A percentile compares a stretch with the other conserved stretches of the same genome.
These are phyloP conservation scores for Rutpela maculata DNA, from an alignment of 2,888 invertebrate species.

Conservation along the genomic window DNA sequence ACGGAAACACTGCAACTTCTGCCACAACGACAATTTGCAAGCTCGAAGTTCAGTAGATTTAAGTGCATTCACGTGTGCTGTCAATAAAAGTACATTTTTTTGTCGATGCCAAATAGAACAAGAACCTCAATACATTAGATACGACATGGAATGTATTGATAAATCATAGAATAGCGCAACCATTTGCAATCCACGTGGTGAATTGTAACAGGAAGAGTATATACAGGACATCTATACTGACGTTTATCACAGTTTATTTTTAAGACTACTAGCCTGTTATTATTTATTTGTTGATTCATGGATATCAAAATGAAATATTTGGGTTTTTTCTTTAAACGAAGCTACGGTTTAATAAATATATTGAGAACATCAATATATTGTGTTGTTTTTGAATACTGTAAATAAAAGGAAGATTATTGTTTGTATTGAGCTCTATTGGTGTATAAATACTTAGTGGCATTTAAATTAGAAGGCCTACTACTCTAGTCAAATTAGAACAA, in stretches of 20 bases:
- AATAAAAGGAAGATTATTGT: too few species aligned
- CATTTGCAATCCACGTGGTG: background rate
- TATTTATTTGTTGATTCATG: background rate
- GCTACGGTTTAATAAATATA: too few species aligned
- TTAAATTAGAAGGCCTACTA: too few species aligned
- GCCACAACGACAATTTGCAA: background rate
- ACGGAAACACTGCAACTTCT: background rate
- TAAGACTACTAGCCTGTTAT: background rate
- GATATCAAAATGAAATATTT: background rate
- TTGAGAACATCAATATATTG: too few species aligned
- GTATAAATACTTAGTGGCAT: too few species aligned
- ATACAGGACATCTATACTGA: background rate
- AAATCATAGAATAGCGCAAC: background rate
- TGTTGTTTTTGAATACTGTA: too few species aligned
- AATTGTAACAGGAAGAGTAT: background rate
- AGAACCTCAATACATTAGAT: background rate
- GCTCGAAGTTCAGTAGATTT: background rate
- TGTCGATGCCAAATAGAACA: background rate
- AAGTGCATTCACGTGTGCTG: background rate
- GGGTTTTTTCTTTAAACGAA: background rate
- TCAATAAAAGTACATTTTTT: background rate
- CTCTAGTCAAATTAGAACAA: too few species aligned
- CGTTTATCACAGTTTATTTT: background rate
- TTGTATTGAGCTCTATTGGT: too few species aligned
- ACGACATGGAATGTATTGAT: background rate